Percentiles rank a stretch among this genome's conserved stretches.
Evolutionary conservation across 2,113 vertebrate species (phyloP).

Genomic region (Stegastes partitus): DNA sequence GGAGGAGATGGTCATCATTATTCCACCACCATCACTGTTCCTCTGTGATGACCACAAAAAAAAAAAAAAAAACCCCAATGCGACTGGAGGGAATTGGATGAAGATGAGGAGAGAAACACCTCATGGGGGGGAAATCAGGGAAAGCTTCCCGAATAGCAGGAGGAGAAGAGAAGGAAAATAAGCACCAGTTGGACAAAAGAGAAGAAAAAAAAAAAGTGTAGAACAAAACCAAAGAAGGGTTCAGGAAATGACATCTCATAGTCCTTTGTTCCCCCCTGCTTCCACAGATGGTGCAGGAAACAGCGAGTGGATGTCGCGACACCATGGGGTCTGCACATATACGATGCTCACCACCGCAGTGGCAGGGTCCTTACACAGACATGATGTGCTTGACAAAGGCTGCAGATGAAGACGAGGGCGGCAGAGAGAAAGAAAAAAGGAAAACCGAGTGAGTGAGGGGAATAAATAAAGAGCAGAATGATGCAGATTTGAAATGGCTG

Average conservation of each 20-base stretch:
- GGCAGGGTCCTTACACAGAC: constrained; percentile 89
- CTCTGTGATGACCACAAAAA: constrained; percentile 67
- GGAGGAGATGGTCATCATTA: constrained; percentile 44
- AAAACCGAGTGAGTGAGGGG: constrained; percentile 17
- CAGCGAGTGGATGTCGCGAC: constrained; percentile 85
- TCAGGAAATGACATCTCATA: constrained; percentile 84
- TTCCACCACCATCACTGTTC: constrained; percentile 65
- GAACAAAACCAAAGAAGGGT: constrained; percentile 77
- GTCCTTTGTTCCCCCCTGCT: constrained; percentile 84
- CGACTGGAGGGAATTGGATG: constrained; percentile 28
- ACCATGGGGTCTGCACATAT: constrained; percentile 88
- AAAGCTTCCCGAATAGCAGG: constrained; percentile 55
- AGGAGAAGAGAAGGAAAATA: constrained; percentile 40
- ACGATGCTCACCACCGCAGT: constrained; percentile 71
- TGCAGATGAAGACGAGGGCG: constrained; percentile 71
- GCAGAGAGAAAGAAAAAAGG: constrained; percentile 18
- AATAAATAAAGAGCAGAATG: neutral
- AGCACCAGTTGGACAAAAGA: constrained; percentile 79
- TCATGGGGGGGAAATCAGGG: constrained; percentile 47
- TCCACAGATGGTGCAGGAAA: constrained; percentile 80
- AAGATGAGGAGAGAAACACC: constrained; percentile 47
- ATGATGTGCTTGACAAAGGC: constrained; percentile 99
- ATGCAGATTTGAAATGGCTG: neutral
- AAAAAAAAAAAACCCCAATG: constrained; percentile 38
- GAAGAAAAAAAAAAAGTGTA: constrained; percentile 54